Conservation (phyloP, 2,888 invertebrate genomes). For the Ennomos fuscantarius region DNA sequence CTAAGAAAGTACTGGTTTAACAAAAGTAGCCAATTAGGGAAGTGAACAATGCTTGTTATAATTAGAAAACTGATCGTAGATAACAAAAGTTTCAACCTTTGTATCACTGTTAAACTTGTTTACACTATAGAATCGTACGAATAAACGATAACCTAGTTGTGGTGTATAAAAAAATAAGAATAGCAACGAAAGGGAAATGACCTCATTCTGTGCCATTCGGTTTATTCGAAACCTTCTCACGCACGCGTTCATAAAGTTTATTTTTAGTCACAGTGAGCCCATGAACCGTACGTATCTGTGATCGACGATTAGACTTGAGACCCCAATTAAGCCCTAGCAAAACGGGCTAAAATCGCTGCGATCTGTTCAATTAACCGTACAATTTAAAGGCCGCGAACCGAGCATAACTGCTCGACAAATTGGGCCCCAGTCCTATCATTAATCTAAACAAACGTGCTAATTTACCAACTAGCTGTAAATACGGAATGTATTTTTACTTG, state of each 20-base stretch:
- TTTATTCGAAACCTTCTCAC: conserved; percentile 71
- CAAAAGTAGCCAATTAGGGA: too few relatives aligned
- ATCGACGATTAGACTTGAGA: conserved; percentile 70
- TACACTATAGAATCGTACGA: conserved; percentile 21
- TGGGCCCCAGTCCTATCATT: conserved; percentile 53
- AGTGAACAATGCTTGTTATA: too few relatives aligned
- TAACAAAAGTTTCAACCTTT: conserved; percentile 4
- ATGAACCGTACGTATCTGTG: conserved; percentile 63
- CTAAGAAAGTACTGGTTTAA: too few relatives aligned
- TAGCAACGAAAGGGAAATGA: conserved; percentile 76
- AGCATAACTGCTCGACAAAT: conserved; percentile 56
- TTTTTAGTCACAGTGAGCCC: conserved; percentile 69
- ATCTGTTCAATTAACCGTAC: conserved; percentile 63
- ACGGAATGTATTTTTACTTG: conserved; percentile 35
- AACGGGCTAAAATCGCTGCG: conserved; percentile 61
- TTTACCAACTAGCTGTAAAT: conserved; percentile 45
- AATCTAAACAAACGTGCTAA: conserved; percentile 55
- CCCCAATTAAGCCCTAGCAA: conserved; percentile 69
- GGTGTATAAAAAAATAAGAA: conserved; percentile 68
- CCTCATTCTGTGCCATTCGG: conserved; percentile 68
- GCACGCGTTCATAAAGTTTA: conserved; percentile 77
- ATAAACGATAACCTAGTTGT: conserved; percentile 53
- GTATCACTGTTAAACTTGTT: conserved; percentile 26
- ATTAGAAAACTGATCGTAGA: too few relatives aligned
- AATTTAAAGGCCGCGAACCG: conserved; percentile 48